A percentile compares a stretch with the other conserved stretches of the same genome.
Evolutionary conservation across 2,888 invertebrate species (phyloP).

Genomic region (Brenthis daphne): DNA sequence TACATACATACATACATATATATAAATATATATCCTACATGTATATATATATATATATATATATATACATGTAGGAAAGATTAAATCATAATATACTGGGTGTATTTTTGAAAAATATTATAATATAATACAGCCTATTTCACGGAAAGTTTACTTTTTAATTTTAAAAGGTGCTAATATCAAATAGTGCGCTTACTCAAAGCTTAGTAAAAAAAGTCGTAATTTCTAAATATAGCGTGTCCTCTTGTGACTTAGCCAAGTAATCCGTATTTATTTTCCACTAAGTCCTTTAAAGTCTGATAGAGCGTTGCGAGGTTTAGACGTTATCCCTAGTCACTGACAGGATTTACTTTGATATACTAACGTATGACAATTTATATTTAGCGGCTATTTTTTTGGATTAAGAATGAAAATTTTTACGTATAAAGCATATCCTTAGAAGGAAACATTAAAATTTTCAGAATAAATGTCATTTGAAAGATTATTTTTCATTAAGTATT

Average conservation of each 20-base stretch:
- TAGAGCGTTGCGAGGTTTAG: constrained; percentile 45
- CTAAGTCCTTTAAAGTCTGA: constrained; percentile 55
- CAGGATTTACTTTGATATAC: constrained; percentile 42
- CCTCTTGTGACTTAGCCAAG: constrained; percentile 28
- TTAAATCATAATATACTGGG: too few species aligned
- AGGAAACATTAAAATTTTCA: too few species aligned
- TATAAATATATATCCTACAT: too few species aligned
- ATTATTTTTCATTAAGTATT: too few species aligned
- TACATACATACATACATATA: too few species aligned
- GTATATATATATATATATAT: too few species aligned
- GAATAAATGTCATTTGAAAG: too few species aligned
- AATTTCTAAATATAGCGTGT: constrained; percentile 26
- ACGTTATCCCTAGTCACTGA: constrained; percentile 41
- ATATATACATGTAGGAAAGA: too few species aligned
- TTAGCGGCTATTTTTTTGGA: constrained; percentile 32
- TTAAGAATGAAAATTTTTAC: neutral
- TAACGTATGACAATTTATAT: constrained; percentile 38
- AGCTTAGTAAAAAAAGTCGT: constrained; percentile 23
- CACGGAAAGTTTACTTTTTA: too few species aligned
- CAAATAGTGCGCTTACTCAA: neutral
- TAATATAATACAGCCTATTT: too few species aligned
- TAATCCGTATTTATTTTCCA: constrained; percentile 42
- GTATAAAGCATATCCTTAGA: too few species aligned
- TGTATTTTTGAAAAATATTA: too few species aligned
- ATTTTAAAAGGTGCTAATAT: neutral